Evolutionary conservation across 2,113 vertebrate species (phyloP).

Genomic region (Proterorhinus semilunaris): DNA sequence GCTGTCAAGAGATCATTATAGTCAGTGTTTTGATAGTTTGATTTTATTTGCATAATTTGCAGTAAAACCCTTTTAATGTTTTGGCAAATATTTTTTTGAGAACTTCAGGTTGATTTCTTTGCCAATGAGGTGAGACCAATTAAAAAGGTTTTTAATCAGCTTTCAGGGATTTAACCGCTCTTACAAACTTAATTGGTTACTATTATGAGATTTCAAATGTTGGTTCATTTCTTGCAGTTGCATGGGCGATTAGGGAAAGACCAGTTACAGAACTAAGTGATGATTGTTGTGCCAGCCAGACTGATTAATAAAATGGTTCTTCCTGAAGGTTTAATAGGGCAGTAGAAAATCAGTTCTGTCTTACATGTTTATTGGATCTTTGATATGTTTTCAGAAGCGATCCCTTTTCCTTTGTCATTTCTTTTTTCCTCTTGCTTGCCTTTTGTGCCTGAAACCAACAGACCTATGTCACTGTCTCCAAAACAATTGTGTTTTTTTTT

Average conservation of each 20-base stretch:
- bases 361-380: conserved; percentile 6
- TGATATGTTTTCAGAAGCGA: conserved; percentile 16
- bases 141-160: conserved; percentile 24
- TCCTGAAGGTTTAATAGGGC: background rate
- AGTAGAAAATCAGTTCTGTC: conserved; percentile 17
- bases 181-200: conserved; percentile 44
- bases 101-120: background rate
- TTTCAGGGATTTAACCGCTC: conserved; percentile 34
- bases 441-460: conserved; percentile 43
- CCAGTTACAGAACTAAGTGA: conserved; percentile 33
- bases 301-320: background rate
- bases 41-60: background rate
- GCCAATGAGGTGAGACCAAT: conserved; percentile 1
- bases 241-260: conserved; percentile 33
- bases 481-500: conserved; percentile 43
- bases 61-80: background rate
- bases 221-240: conserved; percentile 47
- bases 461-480: conserved; percentile 43
- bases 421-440: conserved; percentile 17
- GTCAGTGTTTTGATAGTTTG: background rate
- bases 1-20: background rate
- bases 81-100: background rate
- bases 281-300: conserved; percentile 24
- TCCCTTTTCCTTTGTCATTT: conserved; percentile 22
- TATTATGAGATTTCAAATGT: conserved; percentile 47